A percentile compares a stretch with the other conserved stretches of the same genome.
phyloP scores from a whole-genome alignment of 2,888 invertebrate species.

The Drosophila parthenogenetica region DNA sequence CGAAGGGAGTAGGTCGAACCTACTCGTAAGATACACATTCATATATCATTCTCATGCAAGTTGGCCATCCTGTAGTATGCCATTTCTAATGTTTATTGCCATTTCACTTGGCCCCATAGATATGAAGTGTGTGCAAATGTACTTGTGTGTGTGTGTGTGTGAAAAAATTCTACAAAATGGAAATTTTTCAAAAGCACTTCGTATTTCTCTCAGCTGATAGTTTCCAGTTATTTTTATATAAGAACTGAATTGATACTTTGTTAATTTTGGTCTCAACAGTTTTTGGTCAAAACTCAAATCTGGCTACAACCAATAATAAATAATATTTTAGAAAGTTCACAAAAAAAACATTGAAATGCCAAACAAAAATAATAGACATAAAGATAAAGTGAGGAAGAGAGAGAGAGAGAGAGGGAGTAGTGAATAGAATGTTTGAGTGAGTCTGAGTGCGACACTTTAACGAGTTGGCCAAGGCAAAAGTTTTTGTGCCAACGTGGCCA shows the following conservation, averaged over 20 bases:
- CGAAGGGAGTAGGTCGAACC: slow-evolving; percentile 5
- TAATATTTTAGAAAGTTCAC: slow-evolving; percentile 10
- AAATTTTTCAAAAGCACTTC: slow-evolving; percentile 36
- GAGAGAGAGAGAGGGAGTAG: neutral
- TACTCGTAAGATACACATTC: slow-evolving; percentile 12
- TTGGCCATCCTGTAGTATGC: slow-evolving; percentile 53
- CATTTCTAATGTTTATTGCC: slow-evolving; percentile 72
- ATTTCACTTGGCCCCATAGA: slow-evolving; percentile 21
- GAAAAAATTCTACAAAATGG: slow-evolving; percentile 14
- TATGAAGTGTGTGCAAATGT: slow-evolving; percentile 21
- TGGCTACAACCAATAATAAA: slow-evolving; percentile 29
- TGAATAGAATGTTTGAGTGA: neutral
- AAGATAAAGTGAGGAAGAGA: slow-evolving; percentile 7
- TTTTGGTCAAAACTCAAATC: slow-evolving; percentile 15
- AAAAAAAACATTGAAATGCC: neutral
- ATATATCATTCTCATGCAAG: slow-evolving; percentile 67
- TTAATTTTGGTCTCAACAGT: slow-evolving; percentile 5
- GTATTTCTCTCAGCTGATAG: neutral
- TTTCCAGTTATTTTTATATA: neutral
- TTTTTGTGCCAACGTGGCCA: slow-evolving; percentile 76
- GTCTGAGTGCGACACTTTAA: slow-evolving; percentile 64
- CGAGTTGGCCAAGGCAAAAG: slow-evolving; percentile 62
- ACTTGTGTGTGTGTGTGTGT: no score
- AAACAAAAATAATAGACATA: slow-evolving; percentile 11
- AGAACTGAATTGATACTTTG: neutral